phyloP scores from a whole-genome alignment of 2,113 vertebrate genomes.

The Isurus oxyrinchus region DNA sequence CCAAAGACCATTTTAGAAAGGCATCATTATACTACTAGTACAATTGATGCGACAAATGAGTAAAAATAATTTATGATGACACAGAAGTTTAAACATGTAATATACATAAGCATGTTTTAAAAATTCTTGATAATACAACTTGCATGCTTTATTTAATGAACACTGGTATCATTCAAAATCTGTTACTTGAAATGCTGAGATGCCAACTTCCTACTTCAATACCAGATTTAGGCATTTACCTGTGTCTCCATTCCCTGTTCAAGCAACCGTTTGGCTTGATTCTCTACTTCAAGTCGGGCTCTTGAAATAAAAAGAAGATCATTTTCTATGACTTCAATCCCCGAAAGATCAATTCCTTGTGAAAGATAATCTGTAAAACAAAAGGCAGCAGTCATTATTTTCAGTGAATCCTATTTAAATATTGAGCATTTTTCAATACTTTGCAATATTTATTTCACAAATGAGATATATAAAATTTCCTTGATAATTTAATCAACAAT shows the following conservation, averaged over 20 bases:
- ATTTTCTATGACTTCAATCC: conserved; percentile 93
- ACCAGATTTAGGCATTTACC: conserved; percentile 58
- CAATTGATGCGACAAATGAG: background rate
- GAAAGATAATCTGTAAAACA: conserved; percentile 84
- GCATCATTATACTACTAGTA: background rate
- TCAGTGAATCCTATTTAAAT: background rate
- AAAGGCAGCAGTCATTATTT: conserved; percentile 37
- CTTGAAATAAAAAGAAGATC: conserved; percentile 90
- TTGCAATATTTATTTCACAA: background rate
- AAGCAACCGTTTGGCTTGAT: conserved; percentile 87
- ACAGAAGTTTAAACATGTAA: background rate
- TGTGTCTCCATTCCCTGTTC: conserved; percentile 96
- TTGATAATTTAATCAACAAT: background rate
- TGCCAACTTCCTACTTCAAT: background rate
- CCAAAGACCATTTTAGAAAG: background rate
- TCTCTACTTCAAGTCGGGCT: conserved; percentile 93
- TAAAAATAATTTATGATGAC: background rate
- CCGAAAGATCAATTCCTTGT: conserved; percentile 89
- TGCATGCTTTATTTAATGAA: background rate
- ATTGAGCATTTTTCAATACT: background rate
- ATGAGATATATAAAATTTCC: background rate
- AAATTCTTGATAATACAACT: background rate
- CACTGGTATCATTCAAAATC: background rate
- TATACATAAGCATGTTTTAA: background rate
- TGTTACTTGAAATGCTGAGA: background rate